Base-by-base conservation (phyloP, 2,888 invertebrate species). In the Agrilus biguttatus region DNA sequence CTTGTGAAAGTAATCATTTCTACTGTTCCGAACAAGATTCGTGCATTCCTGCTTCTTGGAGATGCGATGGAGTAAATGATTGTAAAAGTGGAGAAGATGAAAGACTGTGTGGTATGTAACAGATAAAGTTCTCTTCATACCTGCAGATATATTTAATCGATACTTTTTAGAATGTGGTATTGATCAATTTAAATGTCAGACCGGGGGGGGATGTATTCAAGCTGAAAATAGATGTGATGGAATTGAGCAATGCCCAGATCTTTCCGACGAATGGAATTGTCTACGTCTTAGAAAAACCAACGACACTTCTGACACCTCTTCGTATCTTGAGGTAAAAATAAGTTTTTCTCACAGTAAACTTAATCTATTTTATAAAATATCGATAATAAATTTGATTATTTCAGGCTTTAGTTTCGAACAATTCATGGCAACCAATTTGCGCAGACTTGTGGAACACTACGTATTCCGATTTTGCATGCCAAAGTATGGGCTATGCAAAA, bases 251-350 rank as follows among this genome's bases (percentile, higher is more conserved):
- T 79, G 79, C 52, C 67, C 73, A 0, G 79, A 78, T 55, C 63
- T 64, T 45, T 77, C 76, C 2, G 79, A 79, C 53, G 78, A 79
- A 60, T 77, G 75, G 73, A 63, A 69, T 40, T 79, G 78, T 51
- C 51, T 62, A 19, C 45, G 51, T 28, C 42, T 58, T 19, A 32
- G 53, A 34, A 44, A 51, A 43, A 14, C 36, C 8, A 38, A 45
- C 28, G 50, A 49, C 14, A 50, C 50, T 14, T 28, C 34, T 8
- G 38, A 19, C 10, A 42, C 38, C 17, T 37, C 23, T 23, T 37
- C 44, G 37, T 49, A 45, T 32, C 41, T 56, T 19, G 40, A 53
- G 48, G 53, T 55, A 50, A 38, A 17, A n/a, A 35, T 13, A 13
- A 14, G 8, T 8, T 37, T 14, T 23, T 23, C 23, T 23, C 5